Evolutionary conservation across 2,888 invertebrate genomes (phyloP), one percentile per base, ranked within the genome.

Genomic region (Petrolisthes manimaculis): DNA sequence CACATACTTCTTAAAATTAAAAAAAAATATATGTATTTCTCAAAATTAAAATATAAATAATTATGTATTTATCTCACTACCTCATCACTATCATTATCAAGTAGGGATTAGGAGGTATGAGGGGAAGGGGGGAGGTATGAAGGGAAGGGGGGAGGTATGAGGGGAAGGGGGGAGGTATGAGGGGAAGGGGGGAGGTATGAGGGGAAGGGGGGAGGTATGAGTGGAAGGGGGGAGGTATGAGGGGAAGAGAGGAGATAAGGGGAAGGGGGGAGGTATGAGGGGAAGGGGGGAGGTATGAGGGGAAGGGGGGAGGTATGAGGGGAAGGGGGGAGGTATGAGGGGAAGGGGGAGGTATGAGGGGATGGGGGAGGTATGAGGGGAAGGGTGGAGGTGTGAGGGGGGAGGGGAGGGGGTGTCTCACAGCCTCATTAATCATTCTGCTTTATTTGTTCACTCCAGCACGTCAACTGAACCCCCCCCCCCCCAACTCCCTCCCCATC

Each of bases 401-500:
- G 55, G 37, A 37, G n/a, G 81, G 37, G 81, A 5, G 21, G 12
- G 61, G n/a, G 67, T 37, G 81, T 12, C 67, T 3, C n/a, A 24
- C 18, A 37, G 21, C 37, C 82, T 82, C 82, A 61, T 82, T 82
- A 78, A 78, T 78, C 78, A 78, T 78, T 78, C 78, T 53, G 53
- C 78, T 78, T 78, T 78, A 78, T 78, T 78, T 78, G 78, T 78
- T 78, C 78, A 78, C 78, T 12, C 78, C 18, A 53, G 78, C 78
- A 78, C 78, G 12, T 78, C 78, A 78, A 78, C 78, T 78, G 78
- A 18, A 4, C 79, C 37, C 55, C 79, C 21, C 55, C 55, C 8
- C 79, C 79, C 21, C 79, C 55, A n/a, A 54, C 79, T n/a, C 21
- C 79, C 55, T 55, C 54, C 21, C 79, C 80, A 14, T 12, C 24